phyloP scores from a whole-genome alignment of 92 coral and sea anemone genomes.

The Actinostola sp. region DNA sequence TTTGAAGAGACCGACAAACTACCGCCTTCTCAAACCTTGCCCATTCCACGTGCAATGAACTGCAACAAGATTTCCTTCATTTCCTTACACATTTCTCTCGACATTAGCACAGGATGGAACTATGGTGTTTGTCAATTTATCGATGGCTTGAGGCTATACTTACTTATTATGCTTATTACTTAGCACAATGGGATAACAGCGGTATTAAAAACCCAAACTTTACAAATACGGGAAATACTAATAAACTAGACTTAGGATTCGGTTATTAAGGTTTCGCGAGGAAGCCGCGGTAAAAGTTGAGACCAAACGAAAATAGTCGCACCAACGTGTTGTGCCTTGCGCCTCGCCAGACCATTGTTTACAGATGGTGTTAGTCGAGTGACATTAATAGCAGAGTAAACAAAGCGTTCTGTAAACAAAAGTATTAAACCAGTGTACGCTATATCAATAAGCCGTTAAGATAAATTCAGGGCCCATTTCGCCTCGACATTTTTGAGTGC shows the following conservation, averaged over 20 bases:
- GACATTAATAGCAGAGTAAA: conserved; percentile 34
- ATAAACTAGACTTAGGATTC: conserved; percentile 8
- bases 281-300: neutral
- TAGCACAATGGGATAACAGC: conserved; percentile 12
- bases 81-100: conserved; percentile 16
- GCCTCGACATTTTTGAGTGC: conserved; percentile 9
- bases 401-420: conserved; percentile 52
- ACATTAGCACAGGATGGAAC: neutral
- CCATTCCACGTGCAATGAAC: conserved; percentile 17
- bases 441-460: conserved; percentile 79
- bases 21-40: conserved; percentile 25
- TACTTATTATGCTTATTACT: conserved; percentile 9
- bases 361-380: conserved; percentile 27
- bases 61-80: conserved; percentile 17
- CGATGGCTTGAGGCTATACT: conserved; percentile 8
- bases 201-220: conserved; percentile 15
- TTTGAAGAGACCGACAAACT: conserved; percentile 43
- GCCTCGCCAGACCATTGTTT: conserved; percentile 9
- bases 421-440: conserved; percentile 62
- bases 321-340: neutral
- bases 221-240: neutral
- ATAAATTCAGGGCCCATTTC: conserved; percentile 7
- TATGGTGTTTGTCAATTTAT: conserved; percentile 1
- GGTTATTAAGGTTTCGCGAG: conserved; percentile 1
- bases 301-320: neutral